phyloP scores from a whole-genome alignment of 2,797 vertebrate genomes.

The Erethizon dorsatum region DNA sequence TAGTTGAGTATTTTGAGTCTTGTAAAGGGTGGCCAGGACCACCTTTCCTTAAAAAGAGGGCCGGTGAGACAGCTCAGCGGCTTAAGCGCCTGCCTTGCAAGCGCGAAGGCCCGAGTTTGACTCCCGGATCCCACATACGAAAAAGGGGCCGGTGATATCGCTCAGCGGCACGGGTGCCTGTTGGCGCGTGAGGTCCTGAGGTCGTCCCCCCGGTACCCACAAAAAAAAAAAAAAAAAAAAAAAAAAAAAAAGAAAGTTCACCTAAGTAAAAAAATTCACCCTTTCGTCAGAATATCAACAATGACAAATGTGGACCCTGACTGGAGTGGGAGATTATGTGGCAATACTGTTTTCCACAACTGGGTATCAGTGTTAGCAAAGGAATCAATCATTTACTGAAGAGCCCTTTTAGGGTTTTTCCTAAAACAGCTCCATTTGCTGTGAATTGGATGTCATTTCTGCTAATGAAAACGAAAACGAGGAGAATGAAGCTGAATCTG shows the following conservation, averaged over 20 bases:
- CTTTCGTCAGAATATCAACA: slow-evolving; percentile 92
- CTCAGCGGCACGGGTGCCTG: too few relatives aligned
- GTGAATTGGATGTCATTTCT: slow-evolving; percentile 92
- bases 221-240: slow-evolving; percentile 94
- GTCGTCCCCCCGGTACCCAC: too few relatives aligned
- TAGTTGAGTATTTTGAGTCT: slow-evolving; percentile 96
- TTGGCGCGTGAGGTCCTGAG: too few relatives aligned
- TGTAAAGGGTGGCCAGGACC: slow-evolving; percentile 95
- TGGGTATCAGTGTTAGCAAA: slow-evolving; percentile 97
- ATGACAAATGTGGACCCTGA: slow-evolving; percentile 86
- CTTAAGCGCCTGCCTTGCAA: too few relatives aligned
- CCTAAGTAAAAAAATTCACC: slow-evolving; percentile 94
- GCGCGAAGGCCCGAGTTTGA: too few relatives aligned
- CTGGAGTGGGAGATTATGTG: slow-evolving; percentile 96
- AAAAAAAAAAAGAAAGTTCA: slow-evolving; percentile 96
- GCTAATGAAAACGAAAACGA: slow-evolving; percentile 88
- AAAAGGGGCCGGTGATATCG: too few relatives aligned
- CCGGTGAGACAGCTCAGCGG: too few relatives aligned
- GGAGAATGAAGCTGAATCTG: slow-evolving; percentile 89
- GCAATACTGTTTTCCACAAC: slow-evolving; percentile 97
- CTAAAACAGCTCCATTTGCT: slow-evolving; percentile 95
- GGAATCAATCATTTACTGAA: slow-evolving; percentile 97
- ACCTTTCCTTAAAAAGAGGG: slow-evolving; percentile 91
- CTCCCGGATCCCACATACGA: too few relatives aligned
- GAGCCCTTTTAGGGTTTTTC: slow-evolving; percentile 98